A percentile compares a stretch with the other conserved stretches of the same genome.
These are phyloP conservation scores for Semotilus atromaculatus DNA, from an alignment of 2,797 vertebrate genomes.

Conservation along the genomic window DNA sequence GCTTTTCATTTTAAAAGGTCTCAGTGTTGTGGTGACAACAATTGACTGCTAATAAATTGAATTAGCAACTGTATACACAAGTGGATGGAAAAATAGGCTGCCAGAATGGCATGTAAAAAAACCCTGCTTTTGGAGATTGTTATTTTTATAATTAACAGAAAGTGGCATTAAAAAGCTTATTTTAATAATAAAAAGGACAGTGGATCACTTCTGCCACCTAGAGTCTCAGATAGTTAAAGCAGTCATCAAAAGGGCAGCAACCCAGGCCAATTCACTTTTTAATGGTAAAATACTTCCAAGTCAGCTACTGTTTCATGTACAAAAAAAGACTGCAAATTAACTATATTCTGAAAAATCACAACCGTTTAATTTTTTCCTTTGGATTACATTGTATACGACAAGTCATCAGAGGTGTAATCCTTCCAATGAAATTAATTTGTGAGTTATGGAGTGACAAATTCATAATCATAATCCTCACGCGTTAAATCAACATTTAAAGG, in stretches of 20 bases:
- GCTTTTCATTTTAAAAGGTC: slow-evolving; percentile 21
- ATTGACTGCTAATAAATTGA: slow-evolving; percentile 1
- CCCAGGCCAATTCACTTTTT: not conserved
- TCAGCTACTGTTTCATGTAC: not conserved
- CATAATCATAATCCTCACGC: not conserved
- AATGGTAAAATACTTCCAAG: not conserved
- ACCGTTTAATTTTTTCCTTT: not conserved
- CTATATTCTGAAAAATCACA: not conserved
- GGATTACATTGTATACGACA: not conserved
- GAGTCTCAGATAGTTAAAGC: slow-evolving; percentile 12
- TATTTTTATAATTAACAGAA: slow-evolving; percentile 1
- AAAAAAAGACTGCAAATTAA: not conserved
- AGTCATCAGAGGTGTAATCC: no score
- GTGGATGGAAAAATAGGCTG: not conserved
- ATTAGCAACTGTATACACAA: not conserved
- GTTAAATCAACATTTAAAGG: no score
- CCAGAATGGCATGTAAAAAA: not conserved
- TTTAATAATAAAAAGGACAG: slow-evolving; percentile 10
- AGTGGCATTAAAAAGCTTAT: not conserved
- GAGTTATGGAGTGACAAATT: not conserved
- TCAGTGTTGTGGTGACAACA: not conserved
- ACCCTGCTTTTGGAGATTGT: not conserved
- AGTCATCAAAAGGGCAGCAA: not conserved
- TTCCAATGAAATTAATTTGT: not conserved
- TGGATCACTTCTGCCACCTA: slow-evolving; percentile 55